Evolutionary conservation across 2,797 vertebrate genomes (phyloP).

Genomic region (Lacerta agilis): DNA sequence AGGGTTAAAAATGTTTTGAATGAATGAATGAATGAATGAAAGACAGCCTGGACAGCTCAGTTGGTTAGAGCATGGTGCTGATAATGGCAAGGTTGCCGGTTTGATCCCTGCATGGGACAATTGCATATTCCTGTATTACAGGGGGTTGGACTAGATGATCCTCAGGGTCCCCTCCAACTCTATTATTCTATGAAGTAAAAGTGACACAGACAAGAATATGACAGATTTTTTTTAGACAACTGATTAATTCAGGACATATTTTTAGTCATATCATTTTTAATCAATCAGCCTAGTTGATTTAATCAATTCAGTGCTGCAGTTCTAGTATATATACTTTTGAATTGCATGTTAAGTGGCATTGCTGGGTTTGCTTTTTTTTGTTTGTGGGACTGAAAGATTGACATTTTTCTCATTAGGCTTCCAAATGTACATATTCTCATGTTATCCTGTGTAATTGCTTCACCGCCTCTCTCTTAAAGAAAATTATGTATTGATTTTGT

Average conservation of each 20-base stretch:
- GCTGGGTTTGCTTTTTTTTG: neutral
- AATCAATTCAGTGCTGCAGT: neutral
- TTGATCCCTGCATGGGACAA: too few relatives aligned
- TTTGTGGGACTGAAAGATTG: neutral
- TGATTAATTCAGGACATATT: neutral
- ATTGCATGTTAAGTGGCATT: neutral
- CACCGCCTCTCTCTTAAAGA: slow-evolving; percentile 15
- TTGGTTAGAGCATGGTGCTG: too few relatives aligned
- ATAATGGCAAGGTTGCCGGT: too few relatives aligned
- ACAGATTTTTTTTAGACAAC: neutral
- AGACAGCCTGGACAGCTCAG: too few relatives aligned
- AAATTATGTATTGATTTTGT: slow-evolving; percentile 10
- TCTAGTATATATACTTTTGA: neutral
- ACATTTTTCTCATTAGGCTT: neutral
- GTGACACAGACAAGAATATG: neutral
- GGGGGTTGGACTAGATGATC: too few relatives aligned
- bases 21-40: too few relatives aligned
- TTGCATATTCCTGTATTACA: too few relatives aligned
- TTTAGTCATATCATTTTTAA: neutral
- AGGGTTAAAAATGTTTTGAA: too few relatives aligned
- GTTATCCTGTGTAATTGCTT: slow-evolving; percentile 21
- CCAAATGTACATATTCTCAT: neutral
- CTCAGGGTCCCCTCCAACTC: too few relatives aligned
- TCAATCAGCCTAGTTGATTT: neutral
- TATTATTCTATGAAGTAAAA: too few relatives aligned